A percentile compares a stretch with the other conserved stretches of the same genome.
Evolutionary conservation across 2,113 vertebrate genomes (phyloP).

Genomic region (Centropus bengalensis): DNA sequence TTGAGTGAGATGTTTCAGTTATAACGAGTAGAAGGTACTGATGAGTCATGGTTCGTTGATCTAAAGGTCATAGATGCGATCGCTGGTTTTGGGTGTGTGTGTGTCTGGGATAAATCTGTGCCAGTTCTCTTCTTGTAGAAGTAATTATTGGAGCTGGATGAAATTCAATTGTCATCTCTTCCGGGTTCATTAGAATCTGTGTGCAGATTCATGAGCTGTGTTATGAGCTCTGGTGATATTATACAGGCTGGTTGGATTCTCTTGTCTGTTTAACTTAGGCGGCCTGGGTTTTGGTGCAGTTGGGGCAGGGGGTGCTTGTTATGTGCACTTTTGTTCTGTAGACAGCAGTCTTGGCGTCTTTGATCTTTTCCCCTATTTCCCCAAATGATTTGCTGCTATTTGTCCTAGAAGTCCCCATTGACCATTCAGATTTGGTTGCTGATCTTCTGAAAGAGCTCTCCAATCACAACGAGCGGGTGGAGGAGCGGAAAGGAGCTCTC

Average conservation of each 20-base stretch:
- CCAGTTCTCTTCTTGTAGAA: constrained; percentile 21
- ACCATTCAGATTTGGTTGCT: constrained; percentile 93
- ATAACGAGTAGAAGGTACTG: neutral
- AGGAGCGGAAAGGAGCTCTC: constrained; percentile 92
- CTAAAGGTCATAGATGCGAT: constrained; percentile 22
- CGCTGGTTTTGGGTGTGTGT: constrained; percentile 17
- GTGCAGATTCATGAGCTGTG: neutral
- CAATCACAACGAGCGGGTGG: constrained; percentile 95
- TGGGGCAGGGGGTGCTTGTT: fast-evolving
- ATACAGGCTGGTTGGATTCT: neutral
- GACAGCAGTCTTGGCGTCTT: neutral
- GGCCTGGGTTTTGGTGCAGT: neutral
- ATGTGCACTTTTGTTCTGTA: neutral
- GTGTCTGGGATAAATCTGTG: neutral
- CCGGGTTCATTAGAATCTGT: neutral
- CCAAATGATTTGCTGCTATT: constrained; percentile 26
- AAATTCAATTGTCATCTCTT: neutral
- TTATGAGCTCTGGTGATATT: neutral
- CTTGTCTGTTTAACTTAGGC: neutral
- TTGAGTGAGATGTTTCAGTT: no score
- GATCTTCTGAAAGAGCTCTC: constrained; percentile 97
- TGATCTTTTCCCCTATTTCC: neutral
- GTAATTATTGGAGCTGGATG: constrained; percentile 15
- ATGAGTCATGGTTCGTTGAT: constrained; percentile 36
- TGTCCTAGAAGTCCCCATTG: constrained; percentile 81